phyloP scores from a whole-genome alignment of 2,113 vertebrate genomes.

The Phylloscopus trochilus region DNA sequence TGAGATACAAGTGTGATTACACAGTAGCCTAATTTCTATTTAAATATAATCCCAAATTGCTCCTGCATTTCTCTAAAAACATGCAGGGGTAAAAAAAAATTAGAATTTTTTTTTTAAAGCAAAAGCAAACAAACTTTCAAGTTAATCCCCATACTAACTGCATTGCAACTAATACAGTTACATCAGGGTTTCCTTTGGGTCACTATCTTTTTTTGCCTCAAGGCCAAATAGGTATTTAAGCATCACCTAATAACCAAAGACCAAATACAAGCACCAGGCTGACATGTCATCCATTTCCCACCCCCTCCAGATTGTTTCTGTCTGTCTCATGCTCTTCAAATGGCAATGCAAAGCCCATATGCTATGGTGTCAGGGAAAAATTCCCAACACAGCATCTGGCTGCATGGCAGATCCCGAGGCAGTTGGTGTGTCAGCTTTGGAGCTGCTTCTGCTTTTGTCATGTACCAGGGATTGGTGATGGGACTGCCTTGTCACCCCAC shows the following conservation, averaged over 20 bases:
- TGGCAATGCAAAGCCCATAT: constrained; percentile 33
- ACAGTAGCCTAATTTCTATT: background rate
- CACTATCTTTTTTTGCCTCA: background rate
- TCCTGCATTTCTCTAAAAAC: background rate
- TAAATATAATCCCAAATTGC: background rate
- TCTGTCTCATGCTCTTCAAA: background rate
- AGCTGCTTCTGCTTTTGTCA: constrained; percentile 25
- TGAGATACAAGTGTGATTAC: background rate
- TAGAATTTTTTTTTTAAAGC: too few relatives aligned
- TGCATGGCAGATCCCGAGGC: background rate
- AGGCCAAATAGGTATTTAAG: background rate
- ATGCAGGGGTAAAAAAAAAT: background rate
- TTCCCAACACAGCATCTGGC: constrained; percentile 22
- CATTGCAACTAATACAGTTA: background rate
- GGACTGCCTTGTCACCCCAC: background rate
- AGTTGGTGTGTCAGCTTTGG: constrained; percentile 24
- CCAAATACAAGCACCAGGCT: background rate
- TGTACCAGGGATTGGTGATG: background rate
- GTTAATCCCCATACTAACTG: background rate
- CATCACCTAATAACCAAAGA: background rate
- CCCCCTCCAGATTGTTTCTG: background rate
- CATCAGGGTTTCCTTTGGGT: background rate
- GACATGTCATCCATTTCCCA: background rate
- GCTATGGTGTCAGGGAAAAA: background rate
- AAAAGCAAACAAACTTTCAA: background rate